Base-by-base conservation (phyloP, 2,888 invertebrate species). In the Drosophila neonasuta region DNA sequence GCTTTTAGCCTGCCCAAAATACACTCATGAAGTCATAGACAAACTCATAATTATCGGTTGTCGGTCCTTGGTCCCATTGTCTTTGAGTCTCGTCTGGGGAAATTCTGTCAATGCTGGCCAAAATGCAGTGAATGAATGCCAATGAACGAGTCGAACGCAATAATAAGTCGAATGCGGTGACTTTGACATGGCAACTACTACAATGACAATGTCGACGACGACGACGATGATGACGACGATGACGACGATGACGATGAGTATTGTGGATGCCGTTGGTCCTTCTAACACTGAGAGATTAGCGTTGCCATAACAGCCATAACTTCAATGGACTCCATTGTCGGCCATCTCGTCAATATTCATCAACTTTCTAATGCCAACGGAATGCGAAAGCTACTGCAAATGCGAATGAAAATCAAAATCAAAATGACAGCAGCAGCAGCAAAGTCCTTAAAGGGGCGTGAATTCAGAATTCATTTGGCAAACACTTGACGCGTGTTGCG, bases 111-210 rank as follows among this genome's bases (percentile, higher is more conserved):
- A 20, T 36, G 41, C 48, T 24, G 36, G 5, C 45, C 24, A 24
- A 24, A 45, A 56, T 60, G 74, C 74, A 59, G 17, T 56, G 39
- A 71, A 15, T 17, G 24, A 32, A 15, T n/a, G n/a, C 17, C 10
- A 41, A 46, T 17, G 39, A 39, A 24, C 24, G 24, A 24, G 6
- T 30, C 17, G 34, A 51, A 48, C 48, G 48, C 51, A 79, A 69
- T 80, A 79, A 77, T 61, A 67, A 70, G 69, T 51, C 65, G 63
- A 34, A 32, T 66, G 73, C 46, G 74, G 73, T 60, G 46, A 62
- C 83, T 70, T 74, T 66, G 71, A 67, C 81, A 80, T 66, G 58
- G 62, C 75, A 84, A 72, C 75, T 66, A 67, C 45, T 24, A 24
- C 24, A 20, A 20, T 20, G 24, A 24, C 24, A 24, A 24, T 6